These are phyloP conservation scores for Sipha flava DNA, from an alignment of 1,140 invertebrate genomes.

Conservation along the genomic window DNA sequence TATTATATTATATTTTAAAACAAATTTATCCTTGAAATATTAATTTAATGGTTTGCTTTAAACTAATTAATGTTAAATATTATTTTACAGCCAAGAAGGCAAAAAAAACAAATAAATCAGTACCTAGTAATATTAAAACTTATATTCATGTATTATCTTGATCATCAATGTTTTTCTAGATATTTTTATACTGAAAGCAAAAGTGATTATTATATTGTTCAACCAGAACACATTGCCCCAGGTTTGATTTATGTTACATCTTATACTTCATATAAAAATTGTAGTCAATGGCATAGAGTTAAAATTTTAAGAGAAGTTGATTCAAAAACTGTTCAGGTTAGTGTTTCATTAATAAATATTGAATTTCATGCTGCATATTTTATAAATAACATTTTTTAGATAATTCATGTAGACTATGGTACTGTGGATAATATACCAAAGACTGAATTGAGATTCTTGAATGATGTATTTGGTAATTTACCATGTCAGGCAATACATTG, in stretches of 20 bases:
- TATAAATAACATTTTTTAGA: background rate
- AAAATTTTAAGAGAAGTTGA: background rate
- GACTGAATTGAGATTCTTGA: background rate
- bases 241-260: background rate
- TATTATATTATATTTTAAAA: too few species aligned
- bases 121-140: too few species aligned
- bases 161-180: too few species aligned
- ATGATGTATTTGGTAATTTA: background rate
- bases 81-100: too few species aligned
- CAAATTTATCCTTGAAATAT: too few species aligned
- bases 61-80: too few species aligned
- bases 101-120: too few species aligned
- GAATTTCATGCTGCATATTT: background rate
- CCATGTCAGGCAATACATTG: conserved; percentile 8
- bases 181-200: too few species aligned
- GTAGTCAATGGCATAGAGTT: background rate
- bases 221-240: background rate
- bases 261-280: background rate
- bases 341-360: background rate
- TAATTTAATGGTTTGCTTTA: too few species aligned
- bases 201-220: background rate
- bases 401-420: background rate
- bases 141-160: too few species aligned
- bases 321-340: background rate
- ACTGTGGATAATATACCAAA: background rate